Evolutionary conservation across 2,888 invertebrate species (phyloP), one percentile per base, ranked within the genome.

Genomic region (Stenichneumon culpator): DNA sequence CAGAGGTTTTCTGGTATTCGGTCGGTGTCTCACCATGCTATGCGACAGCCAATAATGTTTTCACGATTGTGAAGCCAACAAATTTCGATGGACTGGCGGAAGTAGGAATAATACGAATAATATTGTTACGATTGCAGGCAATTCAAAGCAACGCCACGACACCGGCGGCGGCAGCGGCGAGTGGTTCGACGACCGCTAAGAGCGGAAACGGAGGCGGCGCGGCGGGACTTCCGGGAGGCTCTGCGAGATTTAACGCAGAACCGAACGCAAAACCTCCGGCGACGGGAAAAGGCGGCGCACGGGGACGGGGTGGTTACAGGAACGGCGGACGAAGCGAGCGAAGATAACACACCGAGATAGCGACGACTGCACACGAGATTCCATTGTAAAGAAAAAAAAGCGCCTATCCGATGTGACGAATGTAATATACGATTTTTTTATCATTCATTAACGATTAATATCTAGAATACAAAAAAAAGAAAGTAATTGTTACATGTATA

Each of bases 271-370:
- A 91, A 87, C 79, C 90, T 25, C 86, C 91, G 3, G 78, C 89
- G 11, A 87, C 90, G n/a, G 83, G 90, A 3, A 94, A 94, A 84
- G 89, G 91, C 65, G 91, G 90, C 44, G 85, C 93, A 0, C 91
- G 94, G 0, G 94, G 93, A n/a, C 92, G 93, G 19, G 93, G 91
- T 3, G 85, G 89, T 28, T 93, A 93, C 81, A 88, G 94, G 79
- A 94, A 94, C 79, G 93, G 93, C 19, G 90, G 92, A 44, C 91
- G 93, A 0, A 91, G 88, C 72, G 93, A 94, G 44, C 91, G 93
- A 79, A 94, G 93, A 93, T 94, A 94, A 92, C 93, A 93, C 86
- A 88, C 75, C 87, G 84, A 89, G 85, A 82, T 86, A 74, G 36
- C 60, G 22, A 79, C 70, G 39, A 79, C 84, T 47, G 39, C 44